Percentiles rank a stretch among this genome's conserved stretches.
Conservation (phyloP, 2,888 invertebrate genomes). For the Sphaerophoria taeniata region DNA sequence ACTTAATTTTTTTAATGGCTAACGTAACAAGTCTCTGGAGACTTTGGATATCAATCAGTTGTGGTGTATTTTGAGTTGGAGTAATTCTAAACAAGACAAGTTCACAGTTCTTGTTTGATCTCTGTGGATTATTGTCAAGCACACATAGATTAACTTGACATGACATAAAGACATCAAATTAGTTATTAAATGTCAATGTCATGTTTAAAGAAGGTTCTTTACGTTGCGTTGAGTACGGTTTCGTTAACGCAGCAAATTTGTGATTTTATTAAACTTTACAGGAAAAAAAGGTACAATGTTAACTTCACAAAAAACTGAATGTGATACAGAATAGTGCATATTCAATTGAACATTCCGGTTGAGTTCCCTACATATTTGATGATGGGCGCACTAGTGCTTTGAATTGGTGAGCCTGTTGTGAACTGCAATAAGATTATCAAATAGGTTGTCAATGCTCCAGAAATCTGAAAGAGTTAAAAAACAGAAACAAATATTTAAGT, state of each 20-base stretch:
- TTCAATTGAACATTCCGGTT: conserved; percentile 12
- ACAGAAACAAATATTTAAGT: neutral
- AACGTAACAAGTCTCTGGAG: too few species aligned
- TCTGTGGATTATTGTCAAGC: too few species aligned
- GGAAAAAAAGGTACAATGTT: too few species aligned
- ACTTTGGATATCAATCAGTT: conserved; percentile 50
- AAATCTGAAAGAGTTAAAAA: conserved; percentile 80
- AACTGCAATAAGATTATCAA: conserved; percentile 82
- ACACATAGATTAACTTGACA: too few species aligned
- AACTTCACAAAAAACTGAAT: too few species aligned
- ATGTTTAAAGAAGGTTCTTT: neutral
- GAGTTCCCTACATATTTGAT: conserved; percentile 42
- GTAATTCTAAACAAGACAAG: neutral
- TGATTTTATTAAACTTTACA: too few species aligned
- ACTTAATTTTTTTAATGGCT: conserved; percentile 25
- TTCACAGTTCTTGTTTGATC: neutral
- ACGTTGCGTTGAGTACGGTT: neutral
- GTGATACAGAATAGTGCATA: neutral
- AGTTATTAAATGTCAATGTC: neutral
- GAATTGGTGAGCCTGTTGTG: conserved; percentile 77
- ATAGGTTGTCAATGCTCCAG: conserved; percentile 82
- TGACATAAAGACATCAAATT: neutral
- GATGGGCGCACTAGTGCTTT: conserved; percentile 20
- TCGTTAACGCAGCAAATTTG: too few species aligned
- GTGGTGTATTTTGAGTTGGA: neutral